Base-by-base conservation (phyloP, 2,888 invertebrate species). In the Oligia strigilis region DNA sequence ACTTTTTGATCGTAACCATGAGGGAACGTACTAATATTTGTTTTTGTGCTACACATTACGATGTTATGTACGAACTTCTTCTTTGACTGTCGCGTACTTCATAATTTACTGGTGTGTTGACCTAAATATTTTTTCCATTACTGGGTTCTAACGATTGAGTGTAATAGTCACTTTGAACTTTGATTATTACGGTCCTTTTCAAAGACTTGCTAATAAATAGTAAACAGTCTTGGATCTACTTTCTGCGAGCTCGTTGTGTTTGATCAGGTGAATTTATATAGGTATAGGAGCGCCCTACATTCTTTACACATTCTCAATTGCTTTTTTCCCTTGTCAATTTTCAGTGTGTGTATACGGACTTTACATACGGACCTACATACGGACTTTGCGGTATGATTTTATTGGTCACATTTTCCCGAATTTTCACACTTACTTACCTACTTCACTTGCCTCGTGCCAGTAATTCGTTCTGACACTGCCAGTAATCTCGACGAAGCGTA, bases 1-100 rank as follows among this genome's bases (percentile, higher is more conserved):
- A 92, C 92, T 92, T 92, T 91, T 92, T 90, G 91, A 91, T 91
- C 89, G 87, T 84, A 87, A 88, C 90, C 88, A 90, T 90, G 83
- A 85, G 84, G 80, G 83, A 87, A 85, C 83, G 88, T 85, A 83
- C 85, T 91, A 87, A 90, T 91, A 90, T 89, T 90, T 88, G 84
- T 89, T 87, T 89, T 88, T 86, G 84, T 87, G 88, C 81, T 87
- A 89, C 88, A 87, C 85, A 86, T 85, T 85, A 86, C 81, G 73
- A 86, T 76, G 80, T 85, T 84, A 87, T 83, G 80, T 74, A 77
- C 70, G 36, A 89, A 89, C 85, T 89, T 89, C 81, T 78, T 75
- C 80, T 86, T 89, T 84, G 82, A 82, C 72, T 75, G 77, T 72
- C 13, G 72, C 77, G 72, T 80, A 80, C 77, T 84, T 81, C 74